Conservation (phyloP, 2,888 invertebrate species). For the Acrobasis consociella region DNA sequence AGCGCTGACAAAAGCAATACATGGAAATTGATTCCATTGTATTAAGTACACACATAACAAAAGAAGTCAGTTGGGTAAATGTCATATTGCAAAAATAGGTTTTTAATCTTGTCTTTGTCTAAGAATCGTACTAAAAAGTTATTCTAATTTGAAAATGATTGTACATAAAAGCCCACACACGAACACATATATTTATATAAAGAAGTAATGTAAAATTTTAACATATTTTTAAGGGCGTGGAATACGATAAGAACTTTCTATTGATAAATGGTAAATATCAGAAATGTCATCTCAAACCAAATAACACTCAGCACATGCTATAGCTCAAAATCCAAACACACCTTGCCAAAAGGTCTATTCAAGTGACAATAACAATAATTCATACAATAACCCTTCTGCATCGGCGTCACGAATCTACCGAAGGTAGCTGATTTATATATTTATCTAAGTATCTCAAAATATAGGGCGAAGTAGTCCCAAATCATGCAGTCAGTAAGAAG, state of each 20-base stretch:
- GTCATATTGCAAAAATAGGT: too few relatives aligned
- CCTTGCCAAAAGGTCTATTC: constrained; percentile 60
- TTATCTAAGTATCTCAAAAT: constrained; percentile 39
- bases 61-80: too few relatives aligned
- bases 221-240: too few relatives aligned
- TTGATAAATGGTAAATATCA: not conserved
- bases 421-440: constrained; percentile 35
- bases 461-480: constrained; percentile 54
- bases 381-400: constrained; percentile 70
- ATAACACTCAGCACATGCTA: constrained; percentile 14
- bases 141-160: too few relatives aligned
- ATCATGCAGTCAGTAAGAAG: constrained; percentile 50
- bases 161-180: too few relatives aligned
- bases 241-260: not conserved
- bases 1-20: constrained; percentile 19
- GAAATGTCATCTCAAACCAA: not conserved
- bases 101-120: too few relatives aligned
- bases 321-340: constrained; percentile 37
- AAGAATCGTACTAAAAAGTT: too few relatives aligned
- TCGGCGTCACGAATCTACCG: constrained; percentile 57
- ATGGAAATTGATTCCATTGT: constrained; percentile 1
- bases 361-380: constrained; percentile 60
- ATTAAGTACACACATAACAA: not conserved
- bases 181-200: too few relatives aligned
- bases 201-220: too few relatives aligned